A percentile compares a stretch with the other conserved stretches of the same genome.
phyloP scores from a whole-genome alignment of 2,888 invertebrate species.

The Drosophila rubida region DNA sequence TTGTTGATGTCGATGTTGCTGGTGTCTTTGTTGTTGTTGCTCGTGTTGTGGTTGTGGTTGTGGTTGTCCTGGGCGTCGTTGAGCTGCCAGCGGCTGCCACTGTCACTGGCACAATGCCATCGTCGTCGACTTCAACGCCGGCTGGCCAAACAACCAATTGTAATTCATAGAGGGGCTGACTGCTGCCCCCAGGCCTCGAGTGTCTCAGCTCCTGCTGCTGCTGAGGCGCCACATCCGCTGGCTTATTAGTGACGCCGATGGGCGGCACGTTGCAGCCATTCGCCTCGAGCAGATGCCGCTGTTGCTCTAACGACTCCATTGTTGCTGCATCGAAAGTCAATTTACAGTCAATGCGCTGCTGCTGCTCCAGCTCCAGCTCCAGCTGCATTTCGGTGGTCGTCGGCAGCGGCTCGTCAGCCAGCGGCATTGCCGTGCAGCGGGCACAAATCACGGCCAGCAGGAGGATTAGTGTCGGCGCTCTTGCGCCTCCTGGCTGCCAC shows the following conservation, averaged over 20 bases:
- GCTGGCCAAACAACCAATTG: conserved; percentile 81
- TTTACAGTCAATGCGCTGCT: conserved; percentile 69
- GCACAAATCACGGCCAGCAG: conserved; percentile 51
- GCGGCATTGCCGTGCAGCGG: conserved; percentile 9
- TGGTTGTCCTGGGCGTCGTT: conserved; percentile 29
- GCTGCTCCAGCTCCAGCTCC: conserved; percentile 17
- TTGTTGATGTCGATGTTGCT: conserved; percentile 16
- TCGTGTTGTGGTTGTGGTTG: conserved; percentile 7
- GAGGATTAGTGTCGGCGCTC: conserved; percentile 63
- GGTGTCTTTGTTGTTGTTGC: conserved; percentile 13
- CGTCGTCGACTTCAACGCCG: conserved; percentile 61
- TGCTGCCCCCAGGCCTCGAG: conserved; percentile 39
- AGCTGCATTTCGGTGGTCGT: conserved; percentile 10
- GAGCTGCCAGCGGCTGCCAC: conserved; percentile 9
- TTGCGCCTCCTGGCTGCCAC: conserved; percentile 34
- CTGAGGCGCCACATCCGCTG: conserved; percentile 31
- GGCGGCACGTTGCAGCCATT: conserved; percentile 43
- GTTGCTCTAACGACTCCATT: conserved; percentile 75
- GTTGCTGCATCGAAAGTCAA: conserved; percentile 76
- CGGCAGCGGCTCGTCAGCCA: neutral
- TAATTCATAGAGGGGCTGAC: conserved; percentile 77
- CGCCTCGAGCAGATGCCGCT: conserved; percentile 40
- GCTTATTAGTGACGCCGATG: conserved; percentile 63
- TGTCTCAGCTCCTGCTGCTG: conserved; percentile 35
- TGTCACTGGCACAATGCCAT: conserved; percentile 34